These are phyloP conservation scores for Apis cerana DNA, from an alignment of 1,140 invertebrate species.

Conservation along the genomic window DNA sequence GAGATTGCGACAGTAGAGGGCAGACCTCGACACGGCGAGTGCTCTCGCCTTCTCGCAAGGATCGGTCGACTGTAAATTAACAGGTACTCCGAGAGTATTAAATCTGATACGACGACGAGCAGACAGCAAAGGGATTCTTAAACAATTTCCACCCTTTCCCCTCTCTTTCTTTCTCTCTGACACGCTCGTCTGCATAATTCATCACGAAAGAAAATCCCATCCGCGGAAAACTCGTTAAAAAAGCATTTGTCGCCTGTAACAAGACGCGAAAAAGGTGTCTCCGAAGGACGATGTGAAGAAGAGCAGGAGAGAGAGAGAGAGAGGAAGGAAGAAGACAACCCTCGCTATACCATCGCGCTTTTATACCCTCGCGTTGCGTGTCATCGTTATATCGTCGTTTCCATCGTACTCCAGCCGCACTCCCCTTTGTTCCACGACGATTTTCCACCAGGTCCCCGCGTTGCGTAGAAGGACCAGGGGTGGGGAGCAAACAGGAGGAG, in stretches of 20 bases:
- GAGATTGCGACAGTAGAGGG: constrained; percentile 84
- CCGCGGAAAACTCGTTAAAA: constrained; percentile 57
- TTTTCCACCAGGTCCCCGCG: constrained; percentile 66
- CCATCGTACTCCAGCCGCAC: constrained; percentile 31
- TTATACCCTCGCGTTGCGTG: neutral
- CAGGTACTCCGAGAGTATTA: neutral
- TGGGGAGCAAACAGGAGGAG: constrained; percentile 8
- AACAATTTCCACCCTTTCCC: constrained; percentile 2
- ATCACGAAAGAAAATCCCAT: constrained; percentile 27
- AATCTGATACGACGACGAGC: neutral
- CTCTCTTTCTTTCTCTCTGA: neutral
- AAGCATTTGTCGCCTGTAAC: constrained; percentile 61
- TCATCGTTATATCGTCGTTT: constrained; percentile 39
- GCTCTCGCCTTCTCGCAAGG: constrained; percentile 86
- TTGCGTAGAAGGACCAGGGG: constrained; percentile 38
- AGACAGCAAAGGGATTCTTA: neutral
- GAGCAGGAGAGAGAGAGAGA: neutral
- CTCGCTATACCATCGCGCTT: neutral
- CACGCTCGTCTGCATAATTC: constrained; percentile 47
- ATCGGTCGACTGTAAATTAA: constrained; percentile 77
- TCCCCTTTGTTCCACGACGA: constrained; percentile 67
- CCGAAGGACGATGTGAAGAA: constrained; percentile 24
- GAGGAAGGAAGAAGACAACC: too few species aligned
- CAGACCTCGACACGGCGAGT: constrained; percentile 85
- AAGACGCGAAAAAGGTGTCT: constrained; percentile 26